These are phyloP conservation scores for Gonatopus flavifemur DNA, from an alignment of 1,140 invertebrate species.

Conservation along the genomic window DNA sequence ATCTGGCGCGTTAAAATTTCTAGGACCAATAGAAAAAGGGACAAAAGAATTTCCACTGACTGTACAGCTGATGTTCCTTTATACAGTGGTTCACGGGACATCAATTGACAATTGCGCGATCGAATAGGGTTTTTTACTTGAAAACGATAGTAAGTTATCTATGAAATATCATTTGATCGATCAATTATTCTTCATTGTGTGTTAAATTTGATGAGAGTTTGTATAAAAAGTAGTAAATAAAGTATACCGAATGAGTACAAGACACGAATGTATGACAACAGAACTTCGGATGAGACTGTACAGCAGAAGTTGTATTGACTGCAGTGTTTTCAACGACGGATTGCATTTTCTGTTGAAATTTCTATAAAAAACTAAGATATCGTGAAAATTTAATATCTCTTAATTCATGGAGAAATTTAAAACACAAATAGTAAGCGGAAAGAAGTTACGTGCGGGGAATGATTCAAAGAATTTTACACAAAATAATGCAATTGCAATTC, in stretches of 20 bases:
- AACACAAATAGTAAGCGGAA: neutral
- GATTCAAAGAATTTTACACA: too few species aligned
- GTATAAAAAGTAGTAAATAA: neutral
- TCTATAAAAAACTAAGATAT: neutral
- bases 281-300: slow-evolving; percentile 31
- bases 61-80: slow-evolving; percentile 27
- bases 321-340: slow-evolving; percentile 18
- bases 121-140: neutral
- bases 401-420: neutral
- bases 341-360: slow-evolving; percentile 9
- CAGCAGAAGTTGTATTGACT: slow-evolving; percentile 42
- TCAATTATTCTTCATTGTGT: neutral
- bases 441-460: neutral
- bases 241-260: neutral
- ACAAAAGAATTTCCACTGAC: slow-evolving; percentile 23
- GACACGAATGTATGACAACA: slow-evolving; percentile 20
- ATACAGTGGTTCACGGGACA: slow-evolving; percentile 28
- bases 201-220: neutral
- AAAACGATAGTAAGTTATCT: neutral
- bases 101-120: slow-evolving; percentile 19
- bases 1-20: too few species aligned
- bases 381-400: neutral
- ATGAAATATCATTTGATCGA: neutral
- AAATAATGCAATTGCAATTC: slow-evolving; percentile 9
- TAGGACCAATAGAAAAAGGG: too few species aligned